Conservation (phyloP, 2,797 vertebrate species). For the Nothura maculosa region DNA sequence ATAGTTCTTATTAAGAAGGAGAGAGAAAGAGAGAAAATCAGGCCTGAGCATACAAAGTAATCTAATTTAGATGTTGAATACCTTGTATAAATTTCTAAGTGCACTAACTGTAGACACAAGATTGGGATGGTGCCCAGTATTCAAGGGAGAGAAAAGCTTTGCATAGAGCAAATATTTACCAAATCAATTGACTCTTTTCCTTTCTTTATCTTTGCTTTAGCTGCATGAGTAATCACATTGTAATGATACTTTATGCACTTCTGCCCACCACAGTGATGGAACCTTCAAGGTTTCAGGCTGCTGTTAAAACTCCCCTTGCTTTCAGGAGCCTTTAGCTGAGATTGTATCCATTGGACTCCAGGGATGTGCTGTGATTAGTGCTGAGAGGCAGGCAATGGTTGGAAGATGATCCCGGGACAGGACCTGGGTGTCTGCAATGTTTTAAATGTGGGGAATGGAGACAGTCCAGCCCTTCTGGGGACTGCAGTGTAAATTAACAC, state of each 20-base stretch:
- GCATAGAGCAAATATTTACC: constrained; percentile 68
- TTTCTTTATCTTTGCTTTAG: constrained; percentile 31
- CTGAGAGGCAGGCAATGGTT: not conserved
- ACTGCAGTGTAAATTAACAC: not conserved
- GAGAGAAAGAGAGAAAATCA: not conserved
- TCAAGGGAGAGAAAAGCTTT: constrained; percentile 29
- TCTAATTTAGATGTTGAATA: constrained; percentile 56
- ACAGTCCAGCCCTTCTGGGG: not conserved
- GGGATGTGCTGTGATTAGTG: not conserved
- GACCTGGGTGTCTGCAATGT: not conserved
- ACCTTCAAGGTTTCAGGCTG: not conserved
- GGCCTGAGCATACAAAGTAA: constrained; percentile 5
- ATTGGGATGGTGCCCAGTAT: constrained; percentile 50
- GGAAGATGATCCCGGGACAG: not conserved
- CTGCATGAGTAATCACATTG: not conserved
- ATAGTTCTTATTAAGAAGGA: not conserved
- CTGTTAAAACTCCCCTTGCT: not conserved
- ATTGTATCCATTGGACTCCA: not conserved
- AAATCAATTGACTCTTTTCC: constrained; percentile 41
- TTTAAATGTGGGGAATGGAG: not conserved
- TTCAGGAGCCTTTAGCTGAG: not conserved
- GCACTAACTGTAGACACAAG: not conserved
- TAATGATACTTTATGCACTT: not conserved
- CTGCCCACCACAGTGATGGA: not conserved
- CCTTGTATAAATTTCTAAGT: constrained; percentile 39